Evolutionary conservation across 2,113 vertebrate species (phyloP).

Genomic region (Dicerorhinus sumatrensis): DNA sequence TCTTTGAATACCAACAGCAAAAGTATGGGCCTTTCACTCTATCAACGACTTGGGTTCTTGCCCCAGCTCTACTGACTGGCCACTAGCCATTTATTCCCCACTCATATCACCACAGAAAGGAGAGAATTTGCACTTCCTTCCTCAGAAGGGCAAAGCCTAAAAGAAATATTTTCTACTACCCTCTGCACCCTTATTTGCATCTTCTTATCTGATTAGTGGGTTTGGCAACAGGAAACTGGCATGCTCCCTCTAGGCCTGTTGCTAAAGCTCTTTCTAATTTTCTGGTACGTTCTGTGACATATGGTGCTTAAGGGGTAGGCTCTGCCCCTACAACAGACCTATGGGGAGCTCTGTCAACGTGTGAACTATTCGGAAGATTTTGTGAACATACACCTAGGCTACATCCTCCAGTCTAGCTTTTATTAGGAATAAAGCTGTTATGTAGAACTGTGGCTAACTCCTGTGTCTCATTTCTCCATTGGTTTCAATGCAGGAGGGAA

Average conservation of each 20-base stretch:
- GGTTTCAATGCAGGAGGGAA: background rate
- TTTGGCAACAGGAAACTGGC: slow-evolving; percentile 26
- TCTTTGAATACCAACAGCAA: slow-evolving; percentile 9
- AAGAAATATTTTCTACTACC: background rate
- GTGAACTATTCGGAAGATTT: background rate
- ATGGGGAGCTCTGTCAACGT: background rate
- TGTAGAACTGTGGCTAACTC: background rate
- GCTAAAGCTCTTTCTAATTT: slow-evolving; percentile 5
- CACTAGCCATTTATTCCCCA: background rate
- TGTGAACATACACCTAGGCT: background rate
- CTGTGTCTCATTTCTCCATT: background rate
- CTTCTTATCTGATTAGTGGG: background rate
- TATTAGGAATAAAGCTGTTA: slow-evolving; percentile 13
- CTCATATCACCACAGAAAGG: background rate
- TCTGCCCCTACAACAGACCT: background rate
- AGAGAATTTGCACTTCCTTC: background rate
- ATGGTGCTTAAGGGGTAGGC: background rate
- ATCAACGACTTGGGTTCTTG: background rate
- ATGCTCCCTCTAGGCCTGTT: background rate
- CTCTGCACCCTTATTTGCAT: background rate
- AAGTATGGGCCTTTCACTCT: background rate
- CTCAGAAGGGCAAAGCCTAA: background rate
- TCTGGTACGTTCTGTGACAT: slow-evolving; percentile 20
- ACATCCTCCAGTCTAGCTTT: slow-evolving; percentile 23
- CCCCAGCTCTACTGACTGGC: background rate